Conservation (phyloP, 2,113 vertebrate species). For the Dromiciops gliroides region DNA sequence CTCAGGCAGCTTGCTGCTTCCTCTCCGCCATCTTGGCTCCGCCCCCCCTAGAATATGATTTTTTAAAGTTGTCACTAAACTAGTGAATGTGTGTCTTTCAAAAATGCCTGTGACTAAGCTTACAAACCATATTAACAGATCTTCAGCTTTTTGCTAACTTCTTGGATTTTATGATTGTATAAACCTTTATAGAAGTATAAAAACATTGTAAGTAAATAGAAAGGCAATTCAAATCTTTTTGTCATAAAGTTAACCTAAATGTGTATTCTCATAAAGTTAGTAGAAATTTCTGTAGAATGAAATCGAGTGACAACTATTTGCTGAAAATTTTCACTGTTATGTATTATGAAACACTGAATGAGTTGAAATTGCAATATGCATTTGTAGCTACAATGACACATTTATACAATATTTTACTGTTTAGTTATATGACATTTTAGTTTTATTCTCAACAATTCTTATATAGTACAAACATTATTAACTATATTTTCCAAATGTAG, state of each 20-base stretch:
- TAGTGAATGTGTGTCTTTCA: conserved; percentile 45
- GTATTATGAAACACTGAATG: neutral
- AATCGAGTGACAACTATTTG: neutral
- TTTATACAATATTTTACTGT: neutral
- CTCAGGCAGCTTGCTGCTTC: too few species aligned
- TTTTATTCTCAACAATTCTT: neutral
- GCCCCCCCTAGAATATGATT: too few species aligned
- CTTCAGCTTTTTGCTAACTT: conserved; percentile 67
- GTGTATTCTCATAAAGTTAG: conserved; percentile 47
- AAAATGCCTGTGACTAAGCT: conserved; percentile 66
- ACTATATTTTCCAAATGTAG: neutral
- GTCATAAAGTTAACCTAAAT: conserved; percentile 32
- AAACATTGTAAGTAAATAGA: conserved; percentile 44
- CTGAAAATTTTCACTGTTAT: neutral
- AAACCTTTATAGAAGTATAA: conserved; percentile 64
- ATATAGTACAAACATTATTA: neutral
- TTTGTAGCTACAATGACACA: neutral
- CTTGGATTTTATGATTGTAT: conserved; percentile 58
- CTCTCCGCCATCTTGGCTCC: too few species aligned
- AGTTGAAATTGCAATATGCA: neutral
- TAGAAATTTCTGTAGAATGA: conserved; percentile 7
- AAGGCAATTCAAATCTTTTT: conserved; percentile 28
- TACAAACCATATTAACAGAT: conserved; percentile 70
- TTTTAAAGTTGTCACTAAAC: conserved; percentile 28
- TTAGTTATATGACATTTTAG: neutral